These are phyloP conservation scores for Hypomecis punctinalis DNA, from an alignment of 2,888 invertebrate species.

Conservation along the genomic window DNA sequence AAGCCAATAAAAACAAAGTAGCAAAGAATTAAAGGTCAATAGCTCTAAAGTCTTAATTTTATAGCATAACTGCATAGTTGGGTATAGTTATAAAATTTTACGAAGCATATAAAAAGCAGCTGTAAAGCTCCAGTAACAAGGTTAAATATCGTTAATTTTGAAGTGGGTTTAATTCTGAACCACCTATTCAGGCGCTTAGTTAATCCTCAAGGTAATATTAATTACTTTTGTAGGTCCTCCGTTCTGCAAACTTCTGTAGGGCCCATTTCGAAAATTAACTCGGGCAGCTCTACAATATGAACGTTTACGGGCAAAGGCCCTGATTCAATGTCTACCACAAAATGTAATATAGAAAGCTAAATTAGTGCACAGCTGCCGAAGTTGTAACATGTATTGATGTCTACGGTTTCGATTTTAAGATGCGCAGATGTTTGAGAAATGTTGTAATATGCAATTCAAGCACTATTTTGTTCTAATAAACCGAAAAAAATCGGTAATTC, in stretches of 20 bases:
- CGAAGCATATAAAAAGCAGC: no score
- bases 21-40: no score
- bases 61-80: no score
- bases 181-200: constrained; percentile 5
- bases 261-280: constrained; percentile 21
- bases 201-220: constrained; percentile 18
- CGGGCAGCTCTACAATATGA: constrained; percentile 3
- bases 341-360: constrained; percentile 1
- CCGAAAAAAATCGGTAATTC: no score
- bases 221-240: constrained; percentile 10
- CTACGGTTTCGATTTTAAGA: background rate
- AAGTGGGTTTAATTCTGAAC: constrained; percentile 2
- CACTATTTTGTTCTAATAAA: no score
- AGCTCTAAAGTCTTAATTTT: no score
- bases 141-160: constrained; percentile 8
- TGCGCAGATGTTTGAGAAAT: background rate
- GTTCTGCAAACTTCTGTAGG: constrained; percentile 12
- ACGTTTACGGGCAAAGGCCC: constrained; percentile 4
- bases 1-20: no score
- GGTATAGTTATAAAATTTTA: no score
- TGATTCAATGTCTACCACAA: constrained; percentile 13
- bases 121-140: background rate
- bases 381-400: background rate
- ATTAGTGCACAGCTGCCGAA: background rate
- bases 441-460: no score